Conservation (phyloP, 1,140 invertebrate species). For the Drosophila ohnishii region DNA sequence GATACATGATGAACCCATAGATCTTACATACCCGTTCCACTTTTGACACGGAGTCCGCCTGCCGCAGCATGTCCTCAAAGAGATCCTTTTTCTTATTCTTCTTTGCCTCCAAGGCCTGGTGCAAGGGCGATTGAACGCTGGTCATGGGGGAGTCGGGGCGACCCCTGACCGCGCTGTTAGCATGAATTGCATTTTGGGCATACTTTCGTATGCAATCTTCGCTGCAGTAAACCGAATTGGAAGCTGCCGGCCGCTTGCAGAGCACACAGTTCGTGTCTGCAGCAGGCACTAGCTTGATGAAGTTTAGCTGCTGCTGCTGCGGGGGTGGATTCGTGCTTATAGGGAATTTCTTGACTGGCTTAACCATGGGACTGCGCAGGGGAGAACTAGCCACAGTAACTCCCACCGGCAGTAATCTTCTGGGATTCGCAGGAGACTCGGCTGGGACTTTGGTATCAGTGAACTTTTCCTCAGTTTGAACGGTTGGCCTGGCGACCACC, state of each 20-base stretch:
- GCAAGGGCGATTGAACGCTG: slow-evolving; percentile 5
- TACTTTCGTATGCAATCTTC: slow-evolving; percentile 93
- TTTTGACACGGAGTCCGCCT: slow-evolving; percentile 69
- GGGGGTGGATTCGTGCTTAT: slow-evolving; percentile 14
- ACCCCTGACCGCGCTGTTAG: slow-evolving; percentile 22
- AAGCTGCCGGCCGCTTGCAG: slow-evolving; percentile 88
- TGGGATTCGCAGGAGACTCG: slow-evolving; percentile 15
- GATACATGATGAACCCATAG: too few species aligned
- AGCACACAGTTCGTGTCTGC: slow-evolving; percentile 85
- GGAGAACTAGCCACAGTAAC: slow-evolving; percentile 12
- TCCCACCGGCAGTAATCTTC: slow-evolving; percentile 3
- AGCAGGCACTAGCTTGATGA: slow-evolving; percentile 46
- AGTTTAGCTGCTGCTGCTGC: slow-evolving; percentile 64
- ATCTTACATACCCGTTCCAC: slow-evolving; percentile 83
- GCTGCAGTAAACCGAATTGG: slow-evolving; percentile 93
- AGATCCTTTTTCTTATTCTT: slow-evolving; percentile 77
- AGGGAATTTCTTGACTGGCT: slow-evolving; percentile 18
- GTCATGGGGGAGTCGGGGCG: slow-evolving; percentile 33
- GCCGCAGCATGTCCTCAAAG: slow-evolving; percentile 71
- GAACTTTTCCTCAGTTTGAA: slow-evolving; percentile 15
- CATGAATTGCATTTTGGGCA: slow-evolving; percentile 88
- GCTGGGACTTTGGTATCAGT: slow-evolving; percentile 42
- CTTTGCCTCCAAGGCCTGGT: slow-evolving; percentile 40
- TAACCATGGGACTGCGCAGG: slow-evolving; percentile 16
- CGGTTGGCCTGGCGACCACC: slow-evolving; percentile 26